Evolutionary conservation across 2,888 invertebrate species (phyloP).

Genomic region (Cenopis cana): DNA sequence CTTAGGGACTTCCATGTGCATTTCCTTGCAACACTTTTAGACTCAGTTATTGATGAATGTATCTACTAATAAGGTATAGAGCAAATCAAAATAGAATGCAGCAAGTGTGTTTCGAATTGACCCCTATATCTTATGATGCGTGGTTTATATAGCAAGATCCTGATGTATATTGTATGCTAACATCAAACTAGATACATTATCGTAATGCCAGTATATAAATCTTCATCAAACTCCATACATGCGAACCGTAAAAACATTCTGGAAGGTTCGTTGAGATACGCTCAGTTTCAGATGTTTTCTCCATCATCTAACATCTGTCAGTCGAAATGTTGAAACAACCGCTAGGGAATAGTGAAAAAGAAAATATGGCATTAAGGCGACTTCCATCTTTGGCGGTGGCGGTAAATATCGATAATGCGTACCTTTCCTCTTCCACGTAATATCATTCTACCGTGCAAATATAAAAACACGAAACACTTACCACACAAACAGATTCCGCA

Average conservation of each 20-base stretch:
- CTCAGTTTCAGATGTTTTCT: conserved; percentile 38
- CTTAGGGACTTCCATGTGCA: no score
- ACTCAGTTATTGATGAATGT: no score
- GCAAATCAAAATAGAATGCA: no score
- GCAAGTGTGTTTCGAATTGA: no score
- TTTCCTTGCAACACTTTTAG: no score
- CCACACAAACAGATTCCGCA: no score
- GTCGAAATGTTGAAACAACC: conserved; percentile 32
- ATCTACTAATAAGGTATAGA: no score
- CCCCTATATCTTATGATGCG: no score
- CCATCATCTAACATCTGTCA: conserved; percentile 37
- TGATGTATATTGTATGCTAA: background rate
- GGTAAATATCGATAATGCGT: no score
- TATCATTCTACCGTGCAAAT: no score
- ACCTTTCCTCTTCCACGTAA: no score
- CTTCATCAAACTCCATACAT: conserved; percentile 16
- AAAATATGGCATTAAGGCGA: conserved; percentile 2
- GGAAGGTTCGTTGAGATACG: conserved; percentile 19
- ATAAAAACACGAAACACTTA: no score
- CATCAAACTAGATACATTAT: conserved; percentile 11
- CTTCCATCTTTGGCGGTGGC: background rate
- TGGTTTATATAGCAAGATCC: background rate
- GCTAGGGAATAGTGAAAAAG: background rate
- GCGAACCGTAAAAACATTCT: conserved; percentile 1
- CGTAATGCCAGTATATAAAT: conserved; percentile 21